Percentiles rank a stretch among this genome's conserved stretches.
Conservation (phyloP, 2,888 invertebrate genomes). For the Fragum whitleyi region DNA sequence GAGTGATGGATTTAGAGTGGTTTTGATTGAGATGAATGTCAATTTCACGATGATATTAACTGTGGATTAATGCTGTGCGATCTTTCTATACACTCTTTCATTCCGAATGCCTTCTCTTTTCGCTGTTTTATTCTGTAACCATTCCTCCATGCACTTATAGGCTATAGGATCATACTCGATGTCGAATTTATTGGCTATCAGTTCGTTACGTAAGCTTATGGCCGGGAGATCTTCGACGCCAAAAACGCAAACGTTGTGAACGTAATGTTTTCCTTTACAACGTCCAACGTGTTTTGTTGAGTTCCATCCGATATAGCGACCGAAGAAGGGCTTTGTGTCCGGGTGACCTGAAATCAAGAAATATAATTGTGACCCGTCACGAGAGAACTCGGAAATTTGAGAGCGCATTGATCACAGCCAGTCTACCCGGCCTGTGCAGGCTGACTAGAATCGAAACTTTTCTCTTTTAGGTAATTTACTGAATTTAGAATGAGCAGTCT, state of each 20-base stretch:
- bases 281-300: conserved; percentile 42
- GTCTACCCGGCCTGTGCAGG: not conserved
- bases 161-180: conserved; percentile 78
- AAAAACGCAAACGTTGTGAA: conserved; percentile 77
- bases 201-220: conserved; percentile 68
- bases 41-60: no score
- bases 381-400: not conserved
- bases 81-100: conserved; percentile 40
- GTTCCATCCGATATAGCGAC: conserved; percentile 69
- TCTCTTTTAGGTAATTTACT: no score
- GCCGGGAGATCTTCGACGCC: conserved; percentile 75
- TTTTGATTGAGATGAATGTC: no score
- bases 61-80: conserved; percentile 15
- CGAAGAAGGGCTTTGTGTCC: conserved; percentile 56
- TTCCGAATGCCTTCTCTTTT: conserved; percentile 27
- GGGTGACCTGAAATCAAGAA: conserved; percentile 61
- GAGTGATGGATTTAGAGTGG: no score
- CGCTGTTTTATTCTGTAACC: conserved; percentile 65
- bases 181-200: conserved; percentile 84
- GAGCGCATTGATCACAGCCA: not conserved
- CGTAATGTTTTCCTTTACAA: conserved; percentile 53
- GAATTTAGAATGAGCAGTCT: no score
- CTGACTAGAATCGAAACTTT: no score
- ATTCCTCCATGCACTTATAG: conserved; percentile 79
- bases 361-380: not conserved